Conservation (phyloP, 2,888 invertebrate genomes). For the Cenopis cana region DNA sequence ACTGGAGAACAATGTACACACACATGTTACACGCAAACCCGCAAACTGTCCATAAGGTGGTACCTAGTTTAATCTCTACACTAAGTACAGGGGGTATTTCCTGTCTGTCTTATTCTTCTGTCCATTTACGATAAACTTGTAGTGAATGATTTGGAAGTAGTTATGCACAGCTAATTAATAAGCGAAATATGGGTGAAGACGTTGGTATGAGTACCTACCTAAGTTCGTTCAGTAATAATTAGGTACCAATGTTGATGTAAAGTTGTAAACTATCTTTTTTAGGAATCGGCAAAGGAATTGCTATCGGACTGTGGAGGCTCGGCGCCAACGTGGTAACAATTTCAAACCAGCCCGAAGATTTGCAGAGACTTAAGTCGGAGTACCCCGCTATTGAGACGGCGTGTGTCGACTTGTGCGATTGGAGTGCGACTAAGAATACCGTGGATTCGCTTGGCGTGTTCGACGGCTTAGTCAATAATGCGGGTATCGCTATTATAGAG, state of each 20-base stretch:
- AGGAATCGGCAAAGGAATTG: constrained; percentile 88
- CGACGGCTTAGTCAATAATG: constrained; percentile 31
- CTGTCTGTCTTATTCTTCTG: no score
- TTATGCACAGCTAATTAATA: no score
- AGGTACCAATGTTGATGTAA: neutral
- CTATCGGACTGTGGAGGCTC: constrained; percentile 81
- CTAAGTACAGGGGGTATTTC: no score
- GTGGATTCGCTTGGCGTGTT: constrained; percentile 30
- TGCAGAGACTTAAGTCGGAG: constrained; percentile 13
- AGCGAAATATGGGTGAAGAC: no score
- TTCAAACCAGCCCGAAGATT: constrained; percentile 79
- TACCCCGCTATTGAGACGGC: constrained; percentile 28
- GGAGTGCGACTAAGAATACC: constrained; percentile 11
- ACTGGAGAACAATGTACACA: no score
- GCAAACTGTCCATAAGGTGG: no score
- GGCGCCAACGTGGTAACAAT: constrained; percentile 89
- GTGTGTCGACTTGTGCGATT: constrained; percentile 27
- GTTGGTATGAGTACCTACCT: no score
- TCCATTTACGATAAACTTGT: no score
- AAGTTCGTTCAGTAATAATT: neutral
- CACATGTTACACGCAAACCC: no score
- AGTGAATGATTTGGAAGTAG: no score
- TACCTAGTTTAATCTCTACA: no score
- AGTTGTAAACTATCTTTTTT: neutral
- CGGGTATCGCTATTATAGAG: constrained; percentile 89